Percentiles rank a stretch among this genome's conserved stretches.
Evolutionary conservation across 2,888 invertebrate species (phyloP).

Genomic region (Achlya flavicornis): DNA sequence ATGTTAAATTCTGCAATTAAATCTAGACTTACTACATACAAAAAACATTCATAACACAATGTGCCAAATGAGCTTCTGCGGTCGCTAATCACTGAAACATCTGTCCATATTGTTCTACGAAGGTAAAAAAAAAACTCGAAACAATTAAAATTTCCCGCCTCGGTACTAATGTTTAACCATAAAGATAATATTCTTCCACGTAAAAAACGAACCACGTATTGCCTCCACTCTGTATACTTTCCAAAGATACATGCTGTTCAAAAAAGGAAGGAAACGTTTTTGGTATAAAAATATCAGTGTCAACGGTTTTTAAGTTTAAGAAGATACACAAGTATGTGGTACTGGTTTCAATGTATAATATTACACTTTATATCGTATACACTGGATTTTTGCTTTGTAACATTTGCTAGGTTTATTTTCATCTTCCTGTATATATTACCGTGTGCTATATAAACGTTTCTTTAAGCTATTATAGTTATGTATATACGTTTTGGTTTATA

Average conservation of each 20-base stretch:
- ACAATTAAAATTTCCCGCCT: no score
- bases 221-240: constrained; percentile 5
- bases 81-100: no score
- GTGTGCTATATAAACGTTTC: constrained; percentile 41
- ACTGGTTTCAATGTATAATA: constrained; percentile 37
- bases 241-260: constrained; percentile 18
- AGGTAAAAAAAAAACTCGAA: no score
- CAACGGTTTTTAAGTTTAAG: constrained; percentile 45
- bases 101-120: no score
- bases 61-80: no score
- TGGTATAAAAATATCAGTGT: constrained; percentile 16
- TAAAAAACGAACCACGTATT: background rate
- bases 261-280: background rate
- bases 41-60: no score
- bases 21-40: no score
- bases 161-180: no score
- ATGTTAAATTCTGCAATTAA: no score
- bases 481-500: constrained; percentile 31
- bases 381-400: constrained; percentile 58
- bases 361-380: constrained; percentile 32
- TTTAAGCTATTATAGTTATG: constrained; percentile 46
- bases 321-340: constrained; percentile 76
- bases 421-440: constrained; percentile 41
- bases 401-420: constrained; percentile 56
- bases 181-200: background rate